A percentile compares a stretch with the other conserved stretches of the same genome.
Evolutionary conservation across 1,140 invertebrate genomes (phyloP).

Genomic region (Drosophila quadrilineata): DNA sequence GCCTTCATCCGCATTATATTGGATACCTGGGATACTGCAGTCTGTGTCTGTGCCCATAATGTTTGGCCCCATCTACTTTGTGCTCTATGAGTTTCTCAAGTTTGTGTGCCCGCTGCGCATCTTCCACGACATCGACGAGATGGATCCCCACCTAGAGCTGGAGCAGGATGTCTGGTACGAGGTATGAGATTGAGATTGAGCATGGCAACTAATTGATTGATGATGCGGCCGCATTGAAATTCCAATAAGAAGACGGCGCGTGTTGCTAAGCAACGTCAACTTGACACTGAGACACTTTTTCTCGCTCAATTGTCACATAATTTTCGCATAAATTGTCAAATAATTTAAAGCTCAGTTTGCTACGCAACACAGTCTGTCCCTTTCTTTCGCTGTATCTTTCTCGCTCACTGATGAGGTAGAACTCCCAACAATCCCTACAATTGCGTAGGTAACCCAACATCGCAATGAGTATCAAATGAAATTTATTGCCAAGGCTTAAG

Average conservation of each 20-base stretch:
- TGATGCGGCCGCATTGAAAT: slow-evolving; percentile 32
- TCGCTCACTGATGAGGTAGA: no score
- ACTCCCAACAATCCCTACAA: slow-evolving; percentile 47
- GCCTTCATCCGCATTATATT: slow-evolving; percentile 20
- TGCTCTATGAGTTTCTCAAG: slow-evolving; percentile 42
- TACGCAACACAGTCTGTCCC: not conserved
- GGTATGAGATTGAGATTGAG: slow-evolving; percentile 12
- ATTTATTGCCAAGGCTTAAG: slow-evolving; percentile 65
- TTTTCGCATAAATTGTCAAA: slow-evolving; percentile 77
- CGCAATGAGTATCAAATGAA: slow-evolving; percentile 54
- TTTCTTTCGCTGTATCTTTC: no score
- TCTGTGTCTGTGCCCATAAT: slow-evolving; percentile 30
- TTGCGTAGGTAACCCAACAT: slow-evolving; percentile 43
- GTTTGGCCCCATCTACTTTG: slow-evolving; percentile 44
- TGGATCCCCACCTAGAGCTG: slow-evolving; percentile 18
- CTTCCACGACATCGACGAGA: slow-evolving; percentile 48
- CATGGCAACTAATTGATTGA: slow-evolving; percentile 68
- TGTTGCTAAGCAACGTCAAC: slow-evolving; percentile 30
- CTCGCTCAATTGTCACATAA: slow-evolving; percentile 72
- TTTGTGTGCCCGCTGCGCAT: slow-evolving; percentile 51
- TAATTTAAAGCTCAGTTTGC: slow-evolving; percentile 55
- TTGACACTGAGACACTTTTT: slow-evolving; percentile 27
- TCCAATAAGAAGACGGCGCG: slow-evolving; percentile 41
- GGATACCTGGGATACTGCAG: slow-evolving; percentile 15
- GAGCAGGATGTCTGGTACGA: slow-evolving; percentile 36